Conservation (phyloP, 2,113 vertebrate species). For the Laterallus jamaicensis region DNA sequence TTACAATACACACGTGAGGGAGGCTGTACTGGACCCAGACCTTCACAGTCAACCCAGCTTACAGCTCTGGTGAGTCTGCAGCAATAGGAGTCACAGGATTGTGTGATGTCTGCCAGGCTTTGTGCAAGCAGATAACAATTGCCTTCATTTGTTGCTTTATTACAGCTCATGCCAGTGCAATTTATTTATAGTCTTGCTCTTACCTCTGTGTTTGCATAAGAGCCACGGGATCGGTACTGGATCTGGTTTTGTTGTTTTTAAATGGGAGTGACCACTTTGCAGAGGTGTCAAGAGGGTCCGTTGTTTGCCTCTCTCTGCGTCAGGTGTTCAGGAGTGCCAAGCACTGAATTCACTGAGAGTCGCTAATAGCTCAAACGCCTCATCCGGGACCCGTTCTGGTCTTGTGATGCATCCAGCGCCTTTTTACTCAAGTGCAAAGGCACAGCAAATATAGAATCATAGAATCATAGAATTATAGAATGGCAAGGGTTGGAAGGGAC, state of each 20-base stretch:
- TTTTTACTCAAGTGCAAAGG: neutral
- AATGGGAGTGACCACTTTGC: neutral
- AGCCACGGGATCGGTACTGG: accelerated
- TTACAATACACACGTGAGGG: accelerated
- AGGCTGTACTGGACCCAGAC: neutral
- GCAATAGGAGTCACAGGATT: neutral
- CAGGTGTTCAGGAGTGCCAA: neutral
- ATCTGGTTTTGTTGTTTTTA: neutral
- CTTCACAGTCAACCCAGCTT: neutral
- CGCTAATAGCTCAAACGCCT: neutral
- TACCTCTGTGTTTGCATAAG: neutral
- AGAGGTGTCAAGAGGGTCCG: accelerated
- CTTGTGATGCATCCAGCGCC: neutral
- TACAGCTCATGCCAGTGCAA: neutral
- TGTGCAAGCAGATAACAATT: neutral
- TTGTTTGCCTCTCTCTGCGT: neutral
- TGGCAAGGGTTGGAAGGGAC: no score
- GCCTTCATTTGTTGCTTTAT: neutral
- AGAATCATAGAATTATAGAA: no score
- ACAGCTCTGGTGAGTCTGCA: neutral
- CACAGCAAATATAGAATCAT: neutral
- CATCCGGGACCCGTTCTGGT: neutral
- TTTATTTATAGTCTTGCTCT: neutral
- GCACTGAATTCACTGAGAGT: neutral
- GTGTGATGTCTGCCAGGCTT: neutral